These are phyloP conservation scores for Forpus xanthops DNA, from an alignment of 2,797 vertebrate genomes.

Conservation along the genomic window DNA sequence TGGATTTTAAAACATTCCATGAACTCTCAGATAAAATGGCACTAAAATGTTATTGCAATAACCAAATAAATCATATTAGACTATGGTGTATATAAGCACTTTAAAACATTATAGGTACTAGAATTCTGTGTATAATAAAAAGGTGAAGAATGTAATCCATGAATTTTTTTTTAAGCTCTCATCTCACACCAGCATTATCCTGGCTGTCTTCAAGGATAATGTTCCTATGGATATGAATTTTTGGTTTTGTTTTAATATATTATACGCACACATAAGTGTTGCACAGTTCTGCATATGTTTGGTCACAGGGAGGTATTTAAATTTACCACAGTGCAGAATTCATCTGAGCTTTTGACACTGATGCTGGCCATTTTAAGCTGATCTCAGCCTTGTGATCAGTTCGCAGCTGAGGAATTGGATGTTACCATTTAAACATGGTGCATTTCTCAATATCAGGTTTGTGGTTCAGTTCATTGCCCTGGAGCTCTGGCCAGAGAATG, in stretches of 20 bases:
- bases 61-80: conserved; percentile 73
- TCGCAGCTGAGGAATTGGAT: background rate
- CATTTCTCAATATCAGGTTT: background rate
- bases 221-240: conserved; percentile 12
- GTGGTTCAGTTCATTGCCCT: background rate
- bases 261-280: background rate
- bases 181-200: conserved; percentile 46
- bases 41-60: conserved; percentile 79
- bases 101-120: conserved; percentile 78
- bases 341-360: background rate
- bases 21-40: conserved; percentile 79
- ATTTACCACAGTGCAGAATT: background rate
- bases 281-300: background rate
- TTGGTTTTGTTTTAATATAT: background rate
- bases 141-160: conserved; percentile 75
- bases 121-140: conserved; percentile 82
- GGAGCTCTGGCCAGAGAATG: background rate
- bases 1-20: conserved; percentile 75
- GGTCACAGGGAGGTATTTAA: background rate
- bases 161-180: conserved; percentile 58
- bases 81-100: conserved; percentile 72
- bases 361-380: background rate
- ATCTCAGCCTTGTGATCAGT: background rate
- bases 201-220: conserved; percentile 17
- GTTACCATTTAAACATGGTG: background rate